phyloP scores from a whole-genome alignment of 2,113 vertebrate genomes.

The Mastomys natalensis region DNA sequence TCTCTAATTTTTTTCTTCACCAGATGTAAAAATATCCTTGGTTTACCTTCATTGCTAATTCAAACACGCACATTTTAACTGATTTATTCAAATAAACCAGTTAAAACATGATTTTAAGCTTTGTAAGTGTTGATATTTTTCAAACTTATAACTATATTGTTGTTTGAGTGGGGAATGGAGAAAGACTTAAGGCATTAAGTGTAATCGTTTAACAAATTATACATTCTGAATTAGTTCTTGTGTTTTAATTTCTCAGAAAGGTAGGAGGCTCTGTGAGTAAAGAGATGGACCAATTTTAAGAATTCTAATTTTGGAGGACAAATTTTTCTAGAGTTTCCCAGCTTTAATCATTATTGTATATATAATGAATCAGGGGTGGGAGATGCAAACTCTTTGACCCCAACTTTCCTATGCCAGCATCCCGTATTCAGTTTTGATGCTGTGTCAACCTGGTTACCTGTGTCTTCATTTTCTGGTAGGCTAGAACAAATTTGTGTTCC shows the following conservation, averaged over 20 bases:
- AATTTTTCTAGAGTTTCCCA: not conserved
- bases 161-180: not conserved
- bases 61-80: not conserved
- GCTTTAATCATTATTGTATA: not conserved
- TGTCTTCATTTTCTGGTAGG: not conserved
- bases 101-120: not conserved
- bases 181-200: not conserved
- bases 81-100: not conserved
- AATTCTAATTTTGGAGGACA: not conserved
- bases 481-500: not conserved
- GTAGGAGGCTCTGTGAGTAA: not conserved
- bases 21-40: not conserved
- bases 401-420: not conserved
- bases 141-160: not conserved
- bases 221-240: not conserved
- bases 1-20: not conserved
- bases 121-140: not conserved
- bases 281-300: not conserved
- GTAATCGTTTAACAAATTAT: not conserved
- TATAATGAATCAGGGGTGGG: not conserved
- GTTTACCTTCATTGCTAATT: not conserved
- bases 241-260: constrained; percentile 36
- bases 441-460: not conserved
- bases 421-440: not conserved
- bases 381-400: not conserved